Percentiles rank a stretch among this genome's conserved stretches.
Conservation (phyloP, 2,888 invertebrate genomes). For the Parnassius smintheus region DNA sequence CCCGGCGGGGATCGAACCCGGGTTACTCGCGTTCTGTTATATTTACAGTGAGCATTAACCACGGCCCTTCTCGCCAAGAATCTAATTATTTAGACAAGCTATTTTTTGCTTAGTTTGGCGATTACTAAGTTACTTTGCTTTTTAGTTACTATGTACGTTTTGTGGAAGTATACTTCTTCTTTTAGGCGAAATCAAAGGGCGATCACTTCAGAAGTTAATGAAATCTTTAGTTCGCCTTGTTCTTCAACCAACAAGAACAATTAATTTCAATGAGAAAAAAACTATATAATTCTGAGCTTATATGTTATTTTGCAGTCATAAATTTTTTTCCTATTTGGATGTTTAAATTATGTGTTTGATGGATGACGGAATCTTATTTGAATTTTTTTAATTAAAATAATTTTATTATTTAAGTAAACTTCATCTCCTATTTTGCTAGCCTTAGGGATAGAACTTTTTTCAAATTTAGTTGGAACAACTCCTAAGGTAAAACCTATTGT, state of each 20-base stretch:
- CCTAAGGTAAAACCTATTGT: no score
- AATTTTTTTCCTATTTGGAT: not conserved
- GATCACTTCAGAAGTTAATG: constrained; percentile 35
- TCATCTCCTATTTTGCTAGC: no score
- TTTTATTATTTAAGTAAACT: no score
- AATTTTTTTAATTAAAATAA: not conserved
- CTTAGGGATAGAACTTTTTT: no score
- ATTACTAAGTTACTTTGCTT: not conserved
- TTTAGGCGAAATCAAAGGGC: constrained; percentile 11
- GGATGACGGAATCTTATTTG: not conserved
- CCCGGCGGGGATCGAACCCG: no score
- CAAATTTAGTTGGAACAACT: no score
- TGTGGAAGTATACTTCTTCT: not conserved
- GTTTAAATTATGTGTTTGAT: no score
- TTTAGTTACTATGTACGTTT: not conserved
- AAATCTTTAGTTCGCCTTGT: constrained; percentile 31
- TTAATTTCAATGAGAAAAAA: not conserved
- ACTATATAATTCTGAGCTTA: constrained; percentile 10
- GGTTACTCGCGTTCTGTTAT: no score
- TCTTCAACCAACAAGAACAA: constrained; percentile 4
- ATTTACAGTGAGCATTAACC: no score
- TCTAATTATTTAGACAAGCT: constrained; percentile 26
- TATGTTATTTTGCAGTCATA: constrained; percentile 10
- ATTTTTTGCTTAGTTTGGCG: not conserved
- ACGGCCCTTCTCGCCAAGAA: constrained; percentile 20